Evolutionary conservation across 2,888 invertebrate genomes (phyloP).

Genomic region (Mesopsocus fuscifrons): DNA sequence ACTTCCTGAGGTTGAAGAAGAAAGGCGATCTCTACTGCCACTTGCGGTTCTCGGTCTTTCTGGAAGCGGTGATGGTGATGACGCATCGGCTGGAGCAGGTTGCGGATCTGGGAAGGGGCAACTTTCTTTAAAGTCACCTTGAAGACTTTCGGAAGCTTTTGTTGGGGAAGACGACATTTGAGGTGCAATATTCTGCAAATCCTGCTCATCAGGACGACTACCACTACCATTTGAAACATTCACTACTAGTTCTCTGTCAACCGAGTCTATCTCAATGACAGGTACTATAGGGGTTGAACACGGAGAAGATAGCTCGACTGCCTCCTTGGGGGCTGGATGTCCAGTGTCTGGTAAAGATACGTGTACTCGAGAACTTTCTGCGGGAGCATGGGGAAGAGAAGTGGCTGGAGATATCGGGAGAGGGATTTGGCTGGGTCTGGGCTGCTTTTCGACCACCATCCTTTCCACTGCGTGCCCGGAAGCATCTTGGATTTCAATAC

Average conservation of each 20-base stretch:
- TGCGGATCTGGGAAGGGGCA: background rate
- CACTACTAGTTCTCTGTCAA: no score
- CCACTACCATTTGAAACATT: background rate
- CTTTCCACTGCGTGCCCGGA: slow-evolving; percentile 18
- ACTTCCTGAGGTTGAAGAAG: slow-evolving; percentile 20
- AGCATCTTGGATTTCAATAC: slow-evolving; percentile 28
- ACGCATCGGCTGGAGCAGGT: background rate
- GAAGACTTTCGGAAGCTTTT: background rate
- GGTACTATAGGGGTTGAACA: background rate
- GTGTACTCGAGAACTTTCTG: background rate
- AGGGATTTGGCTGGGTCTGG: slow-evolving; percentile 16
- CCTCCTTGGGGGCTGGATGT: background rate
- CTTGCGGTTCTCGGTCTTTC: background rate
- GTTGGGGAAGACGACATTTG: background rate
- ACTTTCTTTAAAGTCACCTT: no score
- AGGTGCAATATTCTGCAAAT: background rate
- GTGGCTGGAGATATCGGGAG: slow-evolving; percentile 19
- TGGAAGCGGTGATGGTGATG: background rate
- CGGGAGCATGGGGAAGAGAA: slow-evolving; percentile 21
- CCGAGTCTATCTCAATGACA: background rate
- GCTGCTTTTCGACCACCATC: slow-evolving; percentile 6
- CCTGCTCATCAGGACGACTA: background rate
- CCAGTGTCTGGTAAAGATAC: slow-evolving; percentile 8
- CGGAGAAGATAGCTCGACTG: background rate
- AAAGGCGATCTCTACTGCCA: no score